Percentiles rank a stretch among this genome's conserved stretches.
Evolutionary conservation across 2,113 vertebrate species (phyloP).

Genomic region (Agapornis roseicollis): DNA sequence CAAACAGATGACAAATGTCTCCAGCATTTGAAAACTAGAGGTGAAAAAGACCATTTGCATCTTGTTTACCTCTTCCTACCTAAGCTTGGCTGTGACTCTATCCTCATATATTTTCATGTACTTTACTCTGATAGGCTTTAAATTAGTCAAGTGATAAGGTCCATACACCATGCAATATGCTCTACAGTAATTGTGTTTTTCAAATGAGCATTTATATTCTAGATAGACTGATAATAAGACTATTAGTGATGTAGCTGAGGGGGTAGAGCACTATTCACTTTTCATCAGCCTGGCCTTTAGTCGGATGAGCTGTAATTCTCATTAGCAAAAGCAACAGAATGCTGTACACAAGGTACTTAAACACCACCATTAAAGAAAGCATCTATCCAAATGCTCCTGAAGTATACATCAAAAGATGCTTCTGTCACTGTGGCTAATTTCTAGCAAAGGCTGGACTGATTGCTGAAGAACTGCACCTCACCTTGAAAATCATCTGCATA

Average conservation of each 20-base stretch:
- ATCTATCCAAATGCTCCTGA: not conserved
- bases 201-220: conserved; percentile 1
- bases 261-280: not conserved
- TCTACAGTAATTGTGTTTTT: conserved; percentile 9
- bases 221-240: conserved; percentile 19
- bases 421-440: not conserved
- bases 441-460: not conserved
- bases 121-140: conserved; percentile 4
- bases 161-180: not conserved
- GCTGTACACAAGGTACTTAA: not conserved
- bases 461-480: not conserved
- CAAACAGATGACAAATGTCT: not conserved
- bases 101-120: conserved; percentile 7
- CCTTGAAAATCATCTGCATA: not conserved
- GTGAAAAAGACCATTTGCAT: conserved; percentile 4
- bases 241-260: not conserved
- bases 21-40: not conserved
- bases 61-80: conserved; percentile 1
- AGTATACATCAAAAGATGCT: not conserved
- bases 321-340: not conserved
- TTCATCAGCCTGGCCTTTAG: conserved; percentile 7
- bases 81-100: not conserved
- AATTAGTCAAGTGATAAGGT: conserved; percentile 26
- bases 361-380: not conserved
- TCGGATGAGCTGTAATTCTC: not conserved